Evolutionary conservation across 2,888 invertebrate species (phyloP).

Genomic region (Zygothrica quintamaculata): DNA sequence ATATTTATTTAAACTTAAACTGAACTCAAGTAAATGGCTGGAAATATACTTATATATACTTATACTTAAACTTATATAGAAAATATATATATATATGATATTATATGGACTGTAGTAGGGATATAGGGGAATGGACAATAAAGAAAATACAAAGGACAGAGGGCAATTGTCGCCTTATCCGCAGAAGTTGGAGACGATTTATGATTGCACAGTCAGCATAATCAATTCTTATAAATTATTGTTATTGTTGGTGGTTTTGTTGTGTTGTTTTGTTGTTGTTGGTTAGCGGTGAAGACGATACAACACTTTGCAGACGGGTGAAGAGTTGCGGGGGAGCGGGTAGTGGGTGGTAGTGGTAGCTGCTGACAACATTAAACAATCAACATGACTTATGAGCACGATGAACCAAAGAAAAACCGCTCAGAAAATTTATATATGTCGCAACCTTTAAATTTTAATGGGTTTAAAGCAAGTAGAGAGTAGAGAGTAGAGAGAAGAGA

Average conservation of each 20-base stretch:
- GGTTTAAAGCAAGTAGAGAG: conserved; percentile 40
- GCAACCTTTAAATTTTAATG: conserved; percentile 48
- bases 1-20: conserved; percentile 57
- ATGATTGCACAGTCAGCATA: conserved; percentile 76
- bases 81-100: too few species aligned
- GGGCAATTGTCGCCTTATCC: conserved; percentile 54
- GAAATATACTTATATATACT: conserved; percentile 33
- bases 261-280: too few species aligned
- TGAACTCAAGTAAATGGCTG: conserved; percentile 57
- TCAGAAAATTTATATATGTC: conserved; percentile 39
- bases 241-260: conserved; percentile 66
- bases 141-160: not conserved
- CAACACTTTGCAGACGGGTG: conserved; percentile 1
- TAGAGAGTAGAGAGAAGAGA: too few species aligned
- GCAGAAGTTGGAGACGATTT: conserved; percentile 56
- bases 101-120: too few species aligned
- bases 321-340: too few species aligned
- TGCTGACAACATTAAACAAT: conserved; percentile 76
- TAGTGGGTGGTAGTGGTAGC: conserved; percentile 52
- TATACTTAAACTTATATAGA: too few species aligned
- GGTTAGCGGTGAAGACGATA: conserved; percentile 22
- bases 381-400: conserved; percentile 66
- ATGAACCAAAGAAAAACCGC: conserved; percentile 45
- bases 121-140: too few species aligned
- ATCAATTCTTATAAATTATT: conserved; percentile 79